Evolutionary conservation across 2,797 vertebrate genomes (phyloP).

Genomic region (Hapalemur alaotrensis): DNA sequence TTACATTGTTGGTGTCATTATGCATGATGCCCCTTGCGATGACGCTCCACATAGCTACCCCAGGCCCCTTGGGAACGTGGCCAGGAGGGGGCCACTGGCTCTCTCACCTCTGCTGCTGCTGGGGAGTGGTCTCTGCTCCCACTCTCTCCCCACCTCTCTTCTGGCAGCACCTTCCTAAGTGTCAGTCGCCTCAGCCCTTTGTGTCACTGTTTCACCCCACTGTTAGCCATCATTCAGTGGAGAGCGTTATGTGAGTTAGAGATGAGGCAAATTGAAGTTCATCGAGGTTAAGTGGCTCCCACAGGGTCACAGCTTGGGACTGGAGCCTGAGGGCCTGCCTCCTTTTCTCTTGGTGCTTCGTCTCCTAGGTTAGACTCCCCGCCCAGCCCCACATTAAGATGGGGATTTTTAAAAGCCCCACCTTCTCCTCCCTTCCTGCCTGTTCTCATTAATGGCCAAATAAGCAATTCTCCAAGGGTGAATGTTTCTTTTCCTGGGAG

Average conservation of each 20-base stretch:
- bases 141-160: background rate
- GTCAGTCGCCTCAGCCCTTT: background rate
- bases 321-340: background rate
- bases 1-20: rapidly evolving
- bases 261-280: background rate
- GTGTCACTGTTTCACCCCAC: background rate
- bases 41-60: background rate
- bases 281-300: background rate
- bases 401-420: background rate
- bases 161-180: background rate
- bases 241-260: background rate
- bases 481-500: background rate
- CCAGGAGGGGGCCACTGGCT: background rate
- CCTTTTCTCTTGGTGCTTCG: background rate
- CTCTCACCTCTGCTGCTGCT: background rate
- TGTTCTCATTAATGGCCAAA: background rate
- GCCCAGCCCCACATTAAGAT: no score
- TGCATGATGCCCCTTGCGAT: background rate
- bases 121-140: background rate
- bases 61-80: background rate
- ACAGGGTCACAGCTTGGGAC: background rate
- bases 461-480: background rate
- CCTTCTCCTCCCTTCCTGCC: background rate
- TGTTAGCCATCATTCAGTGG: background rate
- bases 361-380: background rate